A percentile compares a stretch with the other conserved stretches of the same genome.
Conservation (phyloP, 2,888 invertebrate genomes). For the Deladenus siricidicola region DNA sequence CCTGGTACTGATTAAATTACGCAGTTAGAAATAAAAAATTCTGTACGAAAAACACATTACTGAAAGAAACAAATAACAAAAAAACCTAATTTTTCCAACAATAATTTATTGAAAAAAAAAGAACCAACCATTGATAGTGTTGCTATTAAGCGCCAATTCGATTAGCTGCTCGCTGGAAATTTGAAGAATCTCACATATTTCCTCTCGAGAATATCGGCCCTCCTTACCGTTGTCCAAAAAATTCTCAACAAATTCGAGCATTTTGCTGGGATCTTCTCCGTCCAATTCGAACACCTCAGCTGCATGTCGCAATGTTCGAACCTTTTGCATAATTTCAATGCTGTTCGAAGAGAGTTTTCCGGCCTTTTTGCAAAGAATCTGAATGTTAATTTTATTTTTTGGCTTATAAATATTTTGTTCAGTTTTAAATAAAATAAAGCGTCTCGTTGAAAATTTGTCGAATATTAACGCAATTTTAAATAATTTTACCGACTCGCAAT, state of each 20-base stretch:
- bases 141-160: constrained; percentile 30
- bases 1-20: neutral
- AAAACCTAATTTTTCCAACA: no score
- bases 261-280: constrained; percentile 56
- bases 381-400: constrained; percentile 7
- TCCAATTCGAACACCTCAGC: constrained; percentile 14
- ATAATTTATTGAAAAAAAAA: no score
- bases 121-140: no score
- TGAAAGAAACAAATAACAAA: no score
- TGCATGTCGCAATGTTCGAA: constrained; percentile 67
- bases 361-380: constrained; percentile 65
- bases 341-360: constrained; percentile 59
- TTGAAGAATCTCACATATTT: constrained; percentile 59
- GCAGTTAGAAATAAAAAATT: neutral
- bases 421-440: no score
- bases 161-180: constrained; percentile 57
- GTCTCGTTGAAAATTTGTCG: no score
- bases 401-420: no score
- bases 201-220: constrained; percentile 65
- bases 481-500: neutral
- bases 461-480: neutral
- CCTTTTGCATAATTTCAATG: constrained; percentile 55
- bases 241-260: constrained; percentile 65
- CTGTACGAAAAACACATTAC: no score
- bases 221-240: constrained; percentile 59